phyloP scores from a whole-genome alignment of 2,797 vertebrate species.

The Pangasius sanitwongsei region DNA sequence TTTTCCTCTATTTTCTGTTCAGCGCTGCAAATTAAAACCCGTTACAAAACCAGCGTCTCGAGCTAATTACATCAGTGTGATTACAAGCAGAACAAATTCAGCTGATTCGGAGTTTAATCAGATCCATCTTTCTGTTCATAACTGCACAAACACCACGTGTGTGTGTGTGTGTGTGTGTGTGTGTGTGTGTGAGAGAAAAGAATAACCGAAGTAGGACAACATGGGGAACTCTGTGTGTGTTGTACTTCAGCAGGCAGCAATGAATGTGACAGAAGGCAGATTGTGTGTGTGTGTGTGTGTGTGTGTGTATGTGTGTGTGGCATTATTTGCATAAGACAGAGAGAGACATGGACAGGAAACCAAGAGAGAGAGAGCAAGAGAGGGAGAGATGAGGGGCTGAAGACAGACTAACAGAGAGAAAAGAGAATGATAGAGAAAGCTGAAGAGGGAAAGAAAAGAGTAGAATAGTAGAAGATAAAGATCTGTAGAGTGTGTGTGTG shows the following conservation, averaged over 20 bases:
- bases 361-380: neutral
- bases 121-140: slow-evolving; percentile 62
- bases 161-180: slow-evolving; percentile 7
- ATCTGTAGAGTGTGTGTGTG: neutral
- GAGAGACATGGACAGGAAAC: neutral
- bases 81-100: slow-evolving; percentile 76
- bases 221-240: neutral
- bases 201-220: neutral
- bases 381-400: neutral
- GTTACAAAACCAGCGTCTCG: slow-evolving; percentile 61
- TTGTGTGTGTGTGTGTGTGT: slow-evolving; percentile 1
- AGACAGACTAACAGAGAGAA: neutral
- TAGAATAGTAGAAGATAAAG: neutral
- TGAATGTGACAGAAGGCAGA: neutral
- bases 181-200: neutral
- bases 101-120: slow-evolving; percentile 62
- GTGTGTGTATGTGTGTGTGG: neutral
- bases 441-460: neutral
- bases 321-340: neutral
- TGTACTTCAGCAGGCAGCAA: neutral
- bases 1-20: slow-evolving; percentile 64
- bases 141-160: slow-evolving; percentile 43
- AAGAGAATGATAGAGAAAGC: too few relatives aligned
- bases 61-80: slow-evolving; percentile 73
- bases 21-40: slow-evolving; percentile 71